phyloP scores from a whole-genome alignment of 2,113 vertebrate species.

The Sturnus vulgaris region DNA sequence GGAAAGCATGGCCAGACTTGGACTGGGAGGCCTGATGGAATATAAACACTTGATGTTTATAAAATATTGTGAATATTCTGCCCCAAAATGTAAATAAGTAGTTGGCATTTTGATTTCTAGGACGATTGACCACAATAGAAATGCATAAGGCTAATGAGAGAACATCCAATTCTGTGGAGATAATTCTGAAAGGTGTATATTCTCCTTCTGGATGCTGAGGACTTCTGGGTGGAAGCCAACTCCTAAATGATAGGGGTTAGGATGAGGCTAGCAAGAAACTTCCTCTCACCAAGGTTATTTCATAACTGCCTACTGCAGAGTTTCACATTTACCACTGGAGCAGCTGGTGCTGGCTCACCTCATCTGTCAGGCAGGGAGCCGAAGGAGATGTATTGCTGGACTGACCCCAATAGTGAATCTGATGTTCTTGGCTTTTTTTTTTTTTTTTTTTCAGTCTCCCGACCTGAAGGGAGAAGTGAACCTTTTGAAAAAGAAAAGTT shows the following conservation, averaged over 20 bases:
- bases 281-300: constrained; percentile 45
- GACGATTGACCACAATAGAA: neutral
- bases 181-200: neutral
- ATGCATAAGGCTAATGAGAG: neutral
- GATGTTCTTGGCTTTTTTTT: neutral
- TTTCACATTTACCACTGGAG: constrained; percentile 30
- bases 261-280: neutral
- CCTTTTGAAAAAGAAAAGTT: constrained; percentile 43
- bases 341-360: constrained; percentile 61
- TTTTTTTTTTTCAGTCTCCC: neutral
- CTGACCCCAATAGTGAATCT: constrained; percentile 25
- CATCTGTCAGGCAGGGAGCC: constrained; percentile 23
- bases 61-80: constrained; percentile 22
- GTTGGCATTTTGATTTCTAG: neutral
- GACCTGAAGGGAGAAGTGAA: constrained; percentile 17
- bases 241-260: constrained; percentile 4
- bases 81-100: neutral
- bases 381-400: constrained; percentile 39
- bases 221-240: neutral
- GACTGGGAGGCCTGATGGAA: neutral
- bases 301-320: constrained; percentile 41
- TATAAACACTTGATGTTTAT: constrained; percentile 17
- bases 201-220: neutral
- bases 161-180: neutral
- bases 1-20: neutral